Percentiles rank a stretch among this genome's conserved stretches.
Evolutionary conservation across 2,113 vertebrate species (phyloP).

Genomic region (Terrapene triunguis): DNA sequence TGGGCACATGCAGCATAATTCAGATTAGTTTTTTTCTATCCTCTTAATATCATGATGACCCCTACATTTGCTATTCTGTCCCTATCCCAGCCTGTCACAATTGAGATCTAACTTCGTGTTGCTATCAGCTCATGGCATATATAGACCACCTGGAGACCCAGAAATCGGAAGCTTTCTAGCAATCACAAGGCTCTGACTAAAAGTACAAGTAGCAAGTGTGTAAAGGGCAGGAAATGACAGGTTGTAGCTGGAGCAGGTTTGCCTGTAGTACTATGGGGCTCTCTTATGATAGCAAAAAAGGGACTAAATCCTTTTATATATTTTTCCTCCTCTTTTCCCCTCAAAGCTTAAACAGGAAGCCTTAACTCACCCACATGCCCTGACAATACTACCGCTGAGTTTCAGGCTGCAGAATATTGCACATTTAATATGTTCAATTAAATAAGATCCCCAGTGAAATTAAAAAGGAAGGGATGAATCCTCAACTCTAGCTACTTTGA

Average conservation of each 20-base stretch:
- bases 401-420: background rate
- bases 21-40: background rate
- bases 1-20: fast-evolving
- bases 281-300: too few relatives aligned
- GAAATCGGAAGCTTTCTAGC: background rate
- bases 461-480: background rate
- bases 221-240: background rate
- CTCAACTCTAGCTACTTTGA: background rate
- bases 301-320: background rate
- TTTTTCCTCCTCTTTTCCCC: background rate
- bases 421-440: background rate
- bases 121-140: too few relatives aligned
- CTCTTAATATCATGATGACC: background rate
- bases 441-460: background rate
- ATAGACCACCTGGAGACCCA: background rate
- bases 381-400: background rate
- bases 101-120: background rate
- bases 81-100: background rate
- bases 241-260: background rate
- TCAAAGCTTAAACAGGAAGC: background rate
- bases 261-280: background rate
- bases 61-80: background rate
- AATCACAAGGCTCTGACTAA: background rate
- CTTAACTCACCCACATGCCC: background rate
- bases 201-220: background rate